Percentiles rank a stretch among this genome's conserved stretches.
These are phyloP conservation scores for Penaeus chinensis DNA, from an alignment of 1,140 invertebrate species.

Conservation along the genomic window DNA sequence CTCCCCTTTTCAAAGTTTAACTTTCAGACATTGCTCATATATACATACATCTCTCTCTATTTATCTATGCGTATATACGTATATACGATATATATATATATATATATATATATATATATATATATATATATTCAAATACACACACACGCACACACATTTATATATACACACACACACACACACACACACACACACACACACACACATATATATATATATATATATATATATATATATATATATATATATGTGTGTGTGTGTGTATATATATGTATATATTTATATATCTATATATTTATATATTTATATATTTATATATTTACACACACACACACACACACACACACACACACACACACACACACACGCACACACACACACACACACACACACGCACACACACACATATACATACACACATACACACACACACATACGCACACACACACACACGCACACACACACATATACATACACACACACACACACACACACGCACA, in stretches of 20 bases:
- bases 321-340: not conserved
- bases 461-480: slow-evolving; percentile 4
- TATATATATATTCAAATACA: too few species aligned
- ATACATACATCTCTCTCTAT: too few species aligned
- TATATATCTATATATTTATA: slow-evolving; percentile 24
- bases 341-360: not conserved
- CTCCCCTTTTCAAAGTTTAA: not conserved
- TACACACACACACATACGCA: not conserved
- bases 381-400: not conserved
- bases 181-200: not conserved
- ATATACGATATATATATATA: too few species aligned
- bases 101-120: too few species aligned
- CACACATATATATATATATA: slow-evolving; percentile 14
- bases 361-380: not conserved
- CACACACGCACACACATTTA: not conserved
- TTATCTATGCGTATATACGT: too few species aligned
- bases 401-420: not conserved
- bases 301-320: slow-evolving; percentile 25
- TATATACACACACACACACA: not conserved
- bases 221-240: slow-evolving; percentile 22
- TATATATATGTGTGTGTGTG: not conserved
- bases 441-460: not conserved
- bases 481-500: not conserved
- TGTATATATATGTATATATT: slow-evolving; percentile 13
- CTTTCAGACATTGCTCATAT: too few species aligned